Base-by-base conservation (phyloP, 2,113 vertebrate species). In the Octodon degus region DNA sequence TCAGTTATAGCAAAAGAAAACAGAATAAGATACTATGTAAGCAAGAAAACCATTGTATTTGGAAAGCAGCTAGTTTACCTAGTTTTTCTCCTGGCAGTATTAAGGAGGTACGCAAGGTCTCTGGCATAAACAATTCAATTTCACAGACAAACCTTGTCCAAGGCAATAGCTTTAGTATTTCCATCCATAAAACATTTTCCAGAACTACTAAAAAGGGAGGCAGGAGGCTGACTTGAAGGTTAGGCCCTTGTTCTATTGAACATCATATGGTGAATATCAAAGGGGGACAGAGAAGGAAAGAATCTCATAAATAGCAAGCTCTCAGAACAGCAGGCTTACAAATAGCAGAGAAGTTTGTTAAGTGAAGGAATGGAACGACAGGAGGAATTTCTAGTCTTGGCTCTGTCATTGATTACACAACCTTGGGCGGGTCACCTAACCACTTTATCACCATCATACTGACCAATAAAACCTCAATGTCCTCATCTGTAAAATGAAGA, bases 401-500 rank as follows among this genome's bases (percentile, higher is more conserved):
- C 89, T 94, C 74, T 67, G 25, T 62, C 89, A 58, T 95, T 96
- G 96, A 89, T 93, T 95, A 85, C 17, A 55, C 58, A 67, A 74
- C 58, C 47, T 90, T 90, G 70, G 70, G 40, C 81, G 87, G 90
- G 89, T 97, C 95, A 94, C 65, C 86, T 58, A 92, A 93, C 95
- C 90, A 96, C 93, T 94, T 86, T 65, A 81, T 91, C 95, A 86
- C 96, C 96, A 95, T 96, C 90, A 47, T 47, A 9, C 70, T 97
- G 91, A 91, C 88, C 62, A 95, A 82, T 74, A 70, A 96, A 97
- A 93, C 94, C 94, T 94, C 93, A 89, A 0, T 88, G 84, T 96
- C 94, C 94, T 97, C 91, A 88, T 95, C 80, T 95, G 47, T 92
- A 95, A 97, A 95, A 94, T 86, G 62, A 98, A 93, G 43, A 68